Evolutionary conservation across 30 jellyfish, hydroid and myxozoan genomes (phyloP).

Genomic region (Pelagia noctiluca): DNA sequence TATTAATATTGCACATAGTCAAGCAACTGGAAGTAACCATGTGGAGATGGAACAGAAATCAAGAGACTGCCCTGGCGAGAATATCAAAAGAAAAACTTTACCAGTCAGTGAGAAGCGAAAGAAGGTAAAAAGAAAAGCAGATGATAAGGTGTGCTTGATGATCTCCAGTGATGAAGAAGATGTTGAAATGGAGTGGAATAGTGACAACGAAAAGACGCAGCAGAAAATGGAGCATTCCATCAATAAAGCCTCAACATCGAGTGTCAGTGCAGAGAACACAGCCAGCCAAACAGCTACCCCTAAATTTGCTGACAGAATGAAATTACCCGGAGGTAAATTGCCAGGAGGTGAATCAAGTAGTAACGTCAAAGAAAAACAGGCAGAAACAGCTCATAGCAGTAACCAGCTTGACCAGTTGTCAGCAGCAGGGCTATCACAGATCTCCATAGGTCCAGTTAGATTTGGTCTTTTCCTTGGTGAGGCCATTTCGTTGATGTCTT

Average conservation of each 20-base stretch:
- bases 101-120: no score
- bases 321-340: slow-evolving; percentile 67
- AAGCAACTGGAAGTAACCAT: no score
- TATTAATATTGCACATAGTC: no score
- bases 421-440: no score
- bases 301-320: slow-evolving; percentile 68
- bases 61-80: no score
- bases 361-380: slow-evolving; percentile 1
- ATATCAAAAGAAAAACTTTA: no score
- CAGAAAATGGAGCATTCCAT: background rate
- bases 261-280: background rate
- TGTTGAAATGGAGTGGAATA: background rate
- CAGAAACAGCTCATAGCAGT: no score
- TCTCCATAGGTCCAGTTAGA: slow-evolving; percentile 36
- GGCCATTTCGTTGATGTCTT: slow-evolving; percentile 39
- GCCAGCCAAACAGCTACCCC: slow-evolving; percentile 12
- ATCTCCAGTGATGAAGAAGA: slow-evolving; percentile 95
- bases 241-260: background rate
- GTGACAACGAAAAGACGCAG: slow-evolving; percentile 4
- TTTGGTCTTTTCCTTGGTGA: slow-evolving; percentile 67
- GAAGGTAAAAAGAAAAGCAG: slow-evolving; percentile 32
- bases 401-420: background rate
- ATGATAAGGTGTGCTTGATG: slow-evolving; percentile 61
- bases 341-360: background rate
- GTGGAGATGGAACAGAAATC: no score